A percentile compares a stretch with the other conserved stretches of the same genome.
Evolutionary conservation across 1,140 invertebrate species (phyloP).

Genomic region (Hermetia illucens): DNA sequence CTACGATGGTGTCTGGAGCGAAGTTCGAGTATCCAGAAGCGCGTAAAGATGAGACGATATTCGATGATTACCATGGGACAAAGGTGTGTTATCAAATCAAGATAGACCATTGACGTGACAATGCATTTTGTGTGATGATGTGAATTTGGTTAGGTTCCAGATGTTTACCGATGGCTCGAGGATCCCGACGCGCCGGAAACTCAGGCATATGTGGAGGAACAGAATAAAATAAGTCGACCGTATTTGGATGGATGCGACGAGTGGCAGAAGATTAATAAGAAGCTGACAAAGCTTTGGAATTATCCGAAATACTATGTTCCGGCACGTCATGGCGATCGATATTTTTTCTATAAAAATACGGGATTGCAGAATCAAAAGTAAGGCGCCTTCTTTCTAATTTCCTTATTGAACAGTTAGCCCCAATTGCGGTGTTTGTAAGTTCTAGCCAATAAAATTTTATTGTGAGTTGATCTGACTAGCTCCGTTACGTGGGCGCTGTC

Average conservation of each 20-base stretch:
- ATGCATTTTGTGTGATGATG: too few species aligned
- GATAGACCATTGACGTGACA: too few species aligned
- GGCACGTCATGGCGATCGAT: constrained; percentile 63
- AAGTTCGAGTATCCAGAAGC: constrained; percentile 51
- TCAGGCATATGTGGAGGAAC: constrained; percentile 77
- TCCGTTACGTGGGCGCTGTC: too few species aligned
- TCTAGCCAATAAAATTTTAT: too few species aligned
- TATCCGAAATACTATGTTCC: constrained; percentile 92
- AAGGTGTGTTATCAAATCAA: constrained; percentile 54
- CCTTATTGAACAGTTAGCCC: too few species aligned
- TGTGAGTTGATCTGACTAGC: too few species aligned
- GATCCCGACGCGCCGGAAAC: constrained; percentile 89
- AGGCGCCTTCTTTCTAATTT: too few species aligned
- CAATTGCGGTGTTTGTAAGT: too few species aligned
- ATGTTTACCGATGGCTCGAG: constrained; percentile 95
- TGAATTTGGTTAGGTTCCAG: constrained; percentile 48
- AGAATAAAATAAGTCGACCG: constrained; percentile 80
- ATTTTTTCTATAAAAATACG: constrained; percentile 88
- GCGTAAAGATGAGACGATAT: constrained; percentile 57
- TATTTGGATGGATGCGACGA: constrained; percentile 66
- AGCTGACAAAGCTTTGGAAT: constrained; percentile 86
- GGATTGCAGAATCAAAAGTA: constrained; percentile 95
- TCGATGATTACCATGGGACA: constrained; percentile 70
- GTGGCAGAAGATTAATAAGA: constrained; percentile 54
- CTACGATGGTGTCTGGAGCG: constrained; percentile 1